Evolutionary conservation across 2,797 vertebrate species (phyloP), one percentile per base, ranked within the genome.

Genomic region (Pseudochromis fuscus): DNA sequence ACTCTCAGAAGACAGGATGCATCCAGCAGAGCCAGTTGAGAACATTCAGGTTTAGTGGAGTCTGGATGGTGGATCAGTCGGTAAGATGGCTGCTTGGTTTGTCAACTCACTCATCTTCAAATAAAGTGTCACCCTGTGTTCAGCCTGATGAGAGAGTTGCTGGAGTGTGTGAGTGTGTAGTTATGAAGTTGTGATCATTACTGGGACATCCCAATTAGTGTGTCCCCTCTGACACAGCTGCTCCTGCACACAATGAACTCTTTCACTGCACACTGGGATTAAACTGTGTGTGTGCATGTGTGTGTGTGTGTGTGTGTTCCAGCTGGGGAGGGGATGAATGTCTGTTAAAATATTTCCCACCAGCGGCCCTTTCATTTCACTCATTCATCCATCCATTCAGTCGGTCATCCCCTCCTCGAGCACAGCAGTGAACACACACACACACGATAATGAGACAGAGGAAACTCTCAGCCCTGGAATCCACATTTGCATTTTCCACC

Each of bases 121-220:
- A 16, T 70, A 4, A 15, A 44, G 12, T 7, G 24, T 45, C 37
- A 2, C 35, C 27, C 37, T 66, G 67, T 18, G 52, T 7, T 61
- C 57, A 70, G 51, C 45, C 23, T 38, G 37, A 49, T 72, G 67
- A 62, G 75, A 76, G 69, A 78, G 12, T 53, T 42, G 51, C 24
- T 40, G 7, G 50, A 27, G 38, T 45, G 35, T 45, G 38, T 19
- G 50, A 27, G 38, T 45, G 35, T 45, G 38, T 19, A 33, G 55
- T 40, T 68, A 53, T 74, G 46, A 68, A 60, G 61, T 49, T 67
- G 52, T 48, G 45, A 74, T 85, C 62, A 75, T 77, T 62, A 73
- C 48, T 38, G 38, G 56, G 48, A 84, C 59, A 52, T 84, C 83
- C 88, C 79, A 87, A 89, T 84, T 86, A 88, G 77, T 30, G 65